phyloP scores from a whole-genome alignment of 2,113 vertebrate species.

The Pomatostomus ruficeps region DNA sequence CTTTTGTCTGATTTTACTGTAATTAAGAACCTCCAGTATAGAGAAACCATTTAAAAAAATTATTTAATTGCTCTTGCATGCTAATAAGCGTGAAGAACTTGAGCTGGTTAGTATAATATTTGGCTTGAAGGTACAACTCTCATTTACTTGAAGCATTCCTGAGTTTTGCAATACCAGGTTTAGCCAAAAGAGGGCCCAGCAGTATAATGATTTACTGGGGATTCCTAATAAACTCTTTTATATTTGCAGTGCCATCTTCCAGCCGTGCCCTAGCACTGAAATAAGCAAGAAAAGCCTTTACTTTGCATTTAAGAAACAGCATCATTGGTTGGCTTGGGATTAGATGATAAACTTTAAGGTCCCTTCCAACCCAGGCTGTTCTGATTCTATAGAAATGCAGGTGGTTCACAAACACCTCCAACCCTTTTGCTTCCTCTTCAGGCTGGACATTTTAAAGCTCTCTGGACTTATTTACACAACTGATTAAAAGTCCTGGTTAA shows the following conservation, averaged over 20 bases:
- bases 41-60: neutral
- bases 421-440: neutral
- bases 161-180: neutral
- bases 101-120: neutral
- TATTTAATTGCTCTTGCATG: neutral
- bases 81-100: rapidly evolving
- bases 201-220: neutral
- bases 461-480: neutral
- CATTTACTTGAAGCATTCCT: neutral
- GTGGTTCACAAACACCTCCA: neutral
- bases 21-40: neutral
- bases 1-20: neutral
- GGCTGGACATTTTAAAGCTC: neutral
- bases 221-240: neutral
- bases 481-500: neutral
- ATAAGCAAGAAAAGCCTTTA: neutral
- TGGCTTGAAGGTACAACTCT: neutral
- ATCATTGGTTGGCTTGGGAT: rapidly evolving
- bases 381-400: neutral
- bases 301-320: neutral
- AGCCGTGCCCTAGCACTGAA: neutral
- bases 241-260: neutral
- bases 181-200: slow-evolving; percentile 34
- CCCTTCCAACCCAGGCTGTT: neutral
- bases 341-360: neutral